Evolutionary conservation across 2,888 invertebrate genomes (phyloP), one percentile per base, ranked within the genome.

Genomic region (Pollenia amentaria): DNA sequence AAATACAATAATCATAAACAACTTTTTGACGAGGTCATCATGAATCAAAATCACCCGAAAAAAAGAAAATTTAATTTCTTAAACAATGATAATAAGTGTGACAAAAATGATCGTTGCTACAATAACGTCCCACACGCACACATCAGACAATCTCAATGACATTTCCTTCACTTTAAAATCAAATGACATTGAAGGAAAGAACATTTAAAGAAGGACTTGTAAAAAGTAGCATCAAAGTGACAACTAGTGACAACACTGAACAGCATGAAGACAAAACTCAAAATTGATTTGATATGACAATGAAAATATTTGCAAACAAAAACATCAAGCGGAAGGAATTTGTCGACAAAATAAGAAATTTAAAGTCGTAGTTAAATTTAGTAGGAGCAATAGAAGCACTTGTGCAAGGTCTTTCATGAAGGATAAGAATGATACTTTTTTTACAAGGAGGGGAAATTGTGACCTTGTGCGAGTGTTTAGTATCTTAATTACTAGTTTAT

Each of bases 251-350:
- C 77, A 83, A 65, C 75, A 76, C 6, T 11, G 3, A 67, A 76
- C 46, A 77, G 70, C 64, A 78, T 79, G 84, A 88, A 83, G 80
- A 84, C 3, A 62, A 88, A 87, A 89, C 88, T 89, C 88, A 38
- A 53, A 48, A 48, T 38, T 42, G 14, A 67, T 10, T 18, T 18
- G 29, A 90, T 89, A 89, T 90, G 90, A 89, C 86, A 90, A 90
- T 87, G 88, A 57, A 89, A 88, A 89, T 91, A 90, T 91, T 91
- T 91, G 89, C 88, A 91, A 89, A 88, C 87, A 91, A 89, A 90
- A 42, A 85, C 78, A 55, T 77, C 88, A 89, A 88, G 89, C 89
- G 53, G 82, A 85, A 88, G 76, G 57, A 79, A 57, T 72, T 29
- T 51, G 48, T 73, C 69, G 72, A 76, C 16, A 57, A 16, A 57